Evolutionary conservation across 2,113 vertebrate species (phyloP), one percentile per base, ranked within the genome.

Genomic region (Plecturocebus donacophilus): DNA sequence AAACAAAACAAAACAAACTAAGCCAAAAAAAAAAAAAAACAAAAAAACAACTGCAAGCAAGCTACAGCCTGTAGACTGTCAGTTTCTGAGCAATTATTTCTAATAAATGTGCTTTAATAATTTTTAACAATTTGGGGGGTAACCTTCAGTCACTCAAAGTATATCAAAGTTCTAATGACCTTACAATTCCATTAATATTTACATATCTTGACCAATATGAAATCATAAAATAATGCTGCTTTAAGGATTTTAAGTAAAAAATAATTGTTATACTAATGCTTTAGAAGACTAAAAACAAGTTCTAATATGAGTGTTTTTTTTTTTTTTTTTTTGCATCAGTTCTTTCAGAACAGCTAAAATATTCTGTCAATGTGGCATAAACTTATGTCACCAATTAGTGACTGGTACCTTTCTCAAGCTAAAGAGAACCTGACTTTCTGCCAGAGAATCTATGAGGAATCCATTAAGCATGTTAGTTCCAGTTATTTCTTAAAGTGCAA

Each of bases 181-280:
- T 30, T 86, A 19, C 2, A 35, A 58, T 49, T 8, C 12, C 30
- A 79, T 40, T 95, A 91, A 79, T 87, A 76, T n/a, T 77, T 82
- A 52, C 71, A 68, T 38, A 79, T 1, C 25, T 80, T 79, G n/a
- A 79, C 21, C 58, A 77, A 47, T 30, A 56, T 38, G 30, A 87
- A 93, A 90, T 83, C 16, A 87, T 75, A 90, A 91, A 91, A 76
- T 83, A 92, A 90, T 90, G 75, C 19, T 83, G 21, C 25, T 79
- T 61, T n/a, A 91, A 93, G 40, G 70, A 85, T 88, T 97, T 84
- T 35, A 75, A 94, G 25, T 95, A 85, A 71, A 75, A 88, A 94
- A 77, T 38, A 82, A 45, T 42, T 91, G 82, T 96, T 90, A 81
- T 1, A 52, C 38, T 30, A 90, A 93, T 82, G n/a, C 14, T 92